Conservation (phyloP, 2,888 invertebrate genomes). For the Ptychoptera albimana region DNA sequence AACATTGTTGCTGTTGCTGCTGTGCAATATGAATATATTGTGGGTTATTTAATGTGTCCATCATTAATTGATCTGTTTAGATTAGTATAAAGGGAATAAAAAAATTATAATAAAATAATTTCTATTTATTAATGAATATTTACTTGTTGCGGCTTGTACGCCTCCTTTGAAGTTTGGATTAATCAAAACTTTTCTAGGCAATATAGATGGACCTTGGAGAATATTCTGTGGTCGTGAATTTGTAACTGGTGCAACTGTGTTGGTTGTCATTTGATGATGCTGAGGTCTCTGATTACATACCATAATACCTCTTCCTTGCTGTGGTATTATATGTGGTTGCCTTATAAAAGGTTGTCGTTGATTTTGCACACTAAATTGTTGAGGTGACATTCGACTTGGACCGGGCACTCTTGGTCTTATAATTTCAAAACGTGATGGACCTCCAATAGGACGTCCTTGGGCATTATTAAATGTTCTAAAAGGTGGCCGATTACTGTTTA, state of each 20-base stretch:
- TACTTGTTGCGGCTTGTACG: conserved; percentile 28
- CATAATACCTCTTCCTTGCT: no score
- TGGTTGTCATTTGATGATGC: no score
- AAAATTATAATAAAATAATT: conserved; percentile 1
- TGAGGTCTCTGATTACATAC: no score
- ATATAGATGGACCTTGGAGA: conserved; percentile 6
- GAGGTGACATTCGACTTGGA: not conserved
- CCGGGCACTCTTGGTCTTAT: conserved; percentile 14
- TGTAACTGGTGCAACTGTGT: no score
- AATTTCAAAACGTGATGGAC: no score
- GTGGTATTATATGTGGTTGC: no score
- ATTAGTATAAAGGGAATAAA: not conserved
- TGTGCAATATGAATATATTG: not conserved
- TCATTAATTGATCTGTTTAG: conserved; percentile 23
- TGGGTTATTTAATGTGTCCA: conserved; percentile 19
- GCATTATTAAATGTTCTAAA: no score
- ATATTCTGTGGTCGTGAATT: no score
- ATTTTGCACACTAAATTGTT: no score
- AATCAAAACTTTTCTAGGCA: conserved; percentile 24
- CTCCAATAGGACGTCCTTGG: no score
- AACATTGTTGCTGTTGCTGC: conserved; percentile 13
- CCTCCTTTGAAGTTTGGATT: conserved; percentile 32
- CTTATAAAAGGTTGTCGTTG: no score
- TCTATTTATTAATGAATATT: not conserved
- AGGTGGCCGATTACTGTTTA: no score